Conservation (phyloP, 2,113 vertebrate species). For the Herpailurus yagouaroundi region DNA sequence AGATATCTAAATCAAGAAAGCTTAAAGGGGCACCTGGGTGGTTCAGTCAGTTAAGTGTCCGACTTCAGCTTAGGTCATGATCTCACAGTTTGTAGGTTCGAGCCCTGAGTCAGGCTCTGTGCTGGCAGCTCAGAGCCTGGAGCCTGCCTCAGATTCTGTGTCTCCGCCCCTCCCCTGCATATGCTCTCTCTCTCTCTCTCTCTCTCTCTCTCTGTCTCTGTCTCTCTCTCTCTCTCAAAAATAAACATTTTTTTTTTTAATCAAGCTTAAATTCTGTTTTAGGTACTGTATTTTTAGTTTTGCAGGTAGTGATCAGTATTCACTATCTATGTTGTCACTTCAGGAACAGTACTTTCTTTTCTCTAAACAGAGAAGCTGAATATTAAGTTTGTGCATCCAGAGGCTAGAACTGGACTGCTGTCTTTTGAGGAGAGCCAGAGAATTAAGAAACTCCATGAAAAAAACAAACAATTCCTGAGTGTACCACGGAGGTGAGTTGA, state of each 20-base stretch:
- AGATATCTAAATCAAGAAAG: slow-evolving; percentile 6
- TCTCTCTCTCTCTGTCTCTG: too few relatives aligned
- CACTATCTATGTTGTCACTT: not conserved
- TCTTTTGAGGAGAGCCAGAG: slow-evolving; percentile 89
- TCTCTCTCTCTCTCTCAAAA: too few relatives aligned
- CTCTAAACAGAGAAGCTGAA: slow-evolving; percentile 93
- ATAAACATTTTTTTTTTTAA: too few relatives aligned
- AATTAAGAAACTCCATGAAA: slow-evolving; percentile 92
- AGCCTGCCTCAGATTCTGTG: too few relatives aligned
- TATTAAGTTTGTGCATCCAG: slow-evolving; percentile 91
- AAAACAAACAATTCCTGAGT: slow-evolving; percentile 91
- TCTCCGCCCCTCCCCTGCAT: too few relatives aligned
- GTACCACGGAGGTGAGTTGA: slow-evolving; percentile 92
- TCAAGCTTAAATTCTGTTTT: slow-evolving; percentile 14
- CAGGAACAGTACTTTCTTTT: slow-evolving; percentile 23
- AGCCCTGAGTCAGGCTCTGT: too few relatives aligned
- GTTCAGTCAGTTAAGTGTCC: too few relatives aligned
- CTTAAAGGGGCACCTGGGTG: not conserved
- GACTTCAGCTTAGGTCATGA: too few relatives aligned
- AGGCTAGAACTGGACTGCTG: slow-evolving; percentile 89
- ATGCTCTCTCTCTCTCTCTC: too few relatives aligned
- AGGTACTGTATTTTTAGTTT: not conserved
- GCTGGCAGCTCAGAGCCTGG: too few relatives aligned
- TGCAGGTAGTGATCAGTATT: not conserved
- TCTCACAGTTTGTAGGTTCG: too few relatives aligned